These are phyloP conservation scores for Ia io DNA, from an alignment of 2,113 vertebrate genomes.

Conservation along the genomic window DNA sequence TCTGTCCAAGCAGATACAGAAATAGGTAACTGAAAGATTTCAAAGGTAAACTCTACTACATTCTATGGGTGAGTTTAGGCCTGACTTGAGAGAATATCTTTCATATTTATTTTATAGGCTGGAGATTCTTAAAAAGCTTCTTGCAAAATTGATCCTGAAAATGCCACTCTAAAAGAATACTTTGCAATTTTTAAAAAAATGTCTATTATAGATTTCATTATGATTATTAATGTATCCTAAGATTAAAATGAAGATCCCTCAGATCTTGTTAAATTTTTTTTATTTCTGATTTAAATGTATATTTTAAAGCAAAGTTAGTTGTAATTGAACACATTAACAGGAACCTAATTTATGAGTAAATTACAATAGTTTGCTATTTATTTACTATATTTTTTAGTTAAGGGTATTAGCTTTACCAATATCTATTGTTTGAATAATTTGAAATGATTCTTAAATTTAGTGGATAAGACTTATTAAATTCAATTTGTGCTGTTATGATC, in stretches of 20 bases:
- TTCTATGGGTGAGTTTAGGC: neutral
- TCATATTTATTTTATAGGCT: neutral
- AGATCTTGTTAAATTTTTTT: neutral
- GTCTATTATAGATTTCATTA: slow-evolving; percentile 16
- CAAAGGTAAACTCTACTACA: neutral
- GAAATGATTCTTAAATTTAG: neutral
- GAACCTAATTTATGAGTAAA: neutral
- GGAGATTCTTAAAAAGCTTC: neutral
- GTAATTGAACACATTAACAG: neutral
- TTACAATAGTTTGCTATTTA: neutral
- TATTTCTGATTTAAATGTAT: neutral
- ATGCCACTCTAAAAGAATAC: neutral
- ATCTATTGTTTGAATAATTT: slow-evolving; percentile 1
- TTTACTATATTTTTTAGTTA: neutral
- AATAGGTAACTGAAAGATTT: neutral
- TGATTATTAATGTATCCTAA: neutral
- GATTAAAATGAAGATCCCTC: neutral
- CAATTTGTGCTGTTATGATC: neutral
- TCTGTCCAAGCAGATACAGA: neutral
- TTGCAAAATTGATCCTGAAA: slow-evolving; percentile 38
- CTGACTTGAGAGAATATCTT: slow-evolving; percentile 19
- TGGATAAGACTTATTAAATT: neutral
- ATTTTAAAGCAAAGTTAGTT: neutral
- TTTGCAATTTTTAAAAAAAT: neutral
- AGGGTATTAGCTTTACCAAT: neutral